Conservation (phyloP, 2,888 invertebrate species). For the Sicus ferrugineus region DNA sequence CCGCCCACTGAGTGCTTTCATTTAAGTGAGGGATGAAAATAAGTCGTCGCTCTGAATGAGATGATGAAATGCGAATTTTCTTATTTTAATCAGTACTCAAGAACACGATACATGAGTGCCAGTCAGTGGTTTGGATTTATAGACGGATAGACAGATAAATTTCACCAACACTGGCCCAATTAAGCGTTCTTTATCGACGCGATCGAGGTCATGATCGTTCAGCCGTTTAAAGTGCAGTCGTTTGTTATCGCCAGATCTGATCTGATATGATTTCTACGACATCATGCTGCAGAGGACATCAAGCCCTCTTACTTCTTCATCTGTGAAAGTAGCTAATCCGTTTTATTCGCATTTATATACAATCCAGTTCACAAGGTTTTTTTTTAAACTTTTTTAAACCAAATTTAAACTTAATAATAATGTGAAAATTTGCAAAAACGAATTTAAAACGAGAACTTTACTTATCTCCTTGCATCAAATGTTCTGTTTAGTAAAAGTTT, state of each 20-base stretch:
- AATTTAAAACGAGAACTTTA: too few species aligned
- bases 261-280: neutral
- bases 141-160: neutral
- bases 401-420: too few species aligned
- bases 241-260: neutral
- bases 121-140: slow-evolving; percentile 28
- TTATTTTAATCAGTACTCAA: slow-evolving; percentile 55
- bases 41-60: slow-evolving; percentile 11
- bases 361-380: too few species aligned
- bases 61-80: slow-evolving; percentile 28
- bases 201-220: slow-evolving; percentile 52
- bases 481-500: too few species aligned
- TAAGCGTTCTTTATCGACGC: slow-evolving; percentile 5
- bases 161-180: neutral
- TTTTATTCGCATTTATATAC: too few species aligned
- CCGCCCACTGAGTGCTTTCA: slow-evolving; percentile 2
- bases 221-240: slow-evolving; percentile 10
- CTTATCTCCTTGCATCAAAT: too few species aligned
- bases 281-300: too few species aligned
- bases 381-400: too few species aligned
- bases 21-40: slow-evolving; percentile 3
- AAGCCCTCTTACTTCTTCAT: too few species aligned
- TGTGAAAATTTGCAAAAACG: too few species aligned
- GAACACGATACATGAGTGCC: slow-evolving; percentile 47
- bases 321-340: too few species aligned